Conservation (phyloP, 2,113 vertebrate species). For the Suricata suricatta region DNA sequence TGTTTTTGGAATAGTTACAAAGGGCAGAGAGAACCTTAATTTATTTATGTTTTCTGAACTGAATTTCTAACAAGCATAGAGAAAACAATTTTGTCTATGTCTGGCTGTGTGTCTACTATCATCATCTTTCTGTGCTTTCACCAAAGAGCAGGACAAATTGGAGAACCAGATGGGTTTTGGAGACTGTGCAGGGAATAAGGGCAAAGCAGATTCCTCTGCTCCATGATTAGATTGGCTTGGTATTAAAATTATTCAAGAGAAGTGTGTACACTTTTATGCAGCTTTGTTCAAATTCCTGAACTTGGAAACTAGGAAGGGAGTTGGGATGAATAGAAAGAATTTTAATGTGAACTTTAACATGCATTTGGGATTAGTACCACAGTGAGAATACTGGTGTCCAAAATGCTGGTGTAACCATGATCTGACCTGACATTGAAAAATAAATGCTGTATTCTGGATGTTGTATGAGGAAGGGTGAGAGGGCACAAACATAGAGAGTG, state of each 20-base stretch:
- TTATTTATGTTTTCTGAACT: neutral
- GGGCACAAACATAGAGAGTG: neutral
- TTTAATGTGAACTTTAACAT: neutral
- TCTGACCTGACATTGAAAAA: neutral
- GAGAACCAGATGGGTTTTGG: neutral
- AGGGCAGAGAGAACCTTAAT: neutral
- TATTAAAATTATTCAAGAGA: neutral
- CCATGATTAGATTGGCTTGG: neutral
- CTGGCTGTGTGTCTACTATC: neutral
- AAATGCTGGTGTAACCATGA: neutral
- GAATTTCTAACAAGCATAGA: neutral
- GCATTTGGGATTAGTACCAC: neutral
- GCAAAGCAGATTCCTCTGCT: neutral
- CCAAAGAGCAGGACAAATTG: neutral
- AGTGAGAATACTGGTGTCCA: neutral
- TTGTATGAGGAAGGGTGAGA: no score
- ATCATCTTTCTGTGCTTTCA: neutral
- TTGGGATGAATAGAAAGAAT: neutral
- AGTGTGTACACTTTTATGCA: neutral
- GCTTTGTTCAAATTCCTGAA: neutral
- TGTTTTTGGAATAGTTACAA: neutral
- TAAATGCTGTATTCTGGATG: fast-evolving
- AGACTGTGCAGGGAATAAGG: neutral
- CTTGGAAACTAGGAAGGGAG: neutral
- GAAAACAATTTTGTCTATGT: neutral